Percentiles rank a stretch among this genome's conserved stretches.
These are phyloP conservation scores for Neodiprion pinetum DNA, from an alignment of 1,140 invertebrate species.

Conservation along the genomic window DNA sequence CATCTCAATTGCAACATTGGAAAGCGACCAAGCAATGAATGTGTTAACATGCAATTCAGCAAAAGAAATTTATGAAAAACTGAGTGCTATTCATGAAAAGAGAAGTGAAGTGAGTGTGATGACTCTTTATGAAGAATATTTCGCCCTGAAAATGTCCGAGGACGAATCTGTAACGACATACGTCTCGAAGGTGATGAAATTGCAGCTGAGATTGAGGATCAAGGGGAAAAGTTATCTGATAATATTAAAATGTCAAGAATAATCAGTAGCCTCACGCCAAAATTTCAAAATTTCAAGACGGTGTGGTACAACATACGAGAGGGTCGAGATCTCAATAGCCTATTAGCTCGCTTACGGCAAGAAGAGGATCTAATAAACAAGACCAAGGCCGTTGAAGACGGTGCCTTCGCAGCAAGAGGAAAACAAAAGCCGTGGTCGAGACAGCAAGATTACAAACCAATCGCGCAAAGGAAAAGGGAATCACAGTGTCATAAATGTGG, in stretches of 20 bases:
- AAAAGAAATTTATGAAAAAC: constrained; percentile 20
- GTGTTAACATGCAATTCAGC: constrained; percentile 15
- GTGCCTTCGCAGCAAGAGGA: constrained; percentile 17
- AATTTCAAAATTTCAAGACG: constrained; percentile 29
- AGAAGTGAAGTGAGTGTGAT: constrained; percentile 26
- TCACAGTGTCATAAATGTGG: constrained; percentile 15
- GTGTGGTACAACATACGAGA: constrained; percentile 33
- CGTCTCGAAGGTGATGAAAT: constrained; percentile 27
- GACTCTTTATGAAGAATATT: constrained; percentile 28
- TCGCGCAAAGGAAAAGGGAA: constrained; percentile 19
- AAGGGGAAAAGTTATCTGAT: constrained; percentile 26
- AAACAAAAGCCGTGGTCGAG: constrained; percentile 16
- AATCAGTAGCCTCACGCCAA: constrained; percentile 24
- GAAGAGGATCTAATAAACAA: constrained; percentile 22
- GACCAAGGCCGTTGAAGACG: constrained; percentile 11
- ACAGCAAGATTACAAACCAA: constrained; percentile 13
- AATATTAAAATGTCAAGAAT: constrained; percentile 30
- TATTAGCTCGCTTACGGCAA: constrained; percentile 12
- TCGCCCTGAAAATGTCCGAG: constrained; percentile 24
- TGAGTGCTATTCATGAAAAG: constrained; percentile 20
- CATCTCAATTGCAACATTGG: constrained; percentile 21
- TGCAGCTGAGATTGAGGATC: constrained; percentile 28
- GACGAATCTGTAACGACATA: constrained; percentile 27
- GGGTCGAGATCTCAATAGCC: constrained; percentile 21
- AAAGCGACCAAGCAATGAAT: constrained; percentile 16